Conservation (phyloP, 2,888 invertebrate genomes). For the Chymomyza procnemis region DNA sequence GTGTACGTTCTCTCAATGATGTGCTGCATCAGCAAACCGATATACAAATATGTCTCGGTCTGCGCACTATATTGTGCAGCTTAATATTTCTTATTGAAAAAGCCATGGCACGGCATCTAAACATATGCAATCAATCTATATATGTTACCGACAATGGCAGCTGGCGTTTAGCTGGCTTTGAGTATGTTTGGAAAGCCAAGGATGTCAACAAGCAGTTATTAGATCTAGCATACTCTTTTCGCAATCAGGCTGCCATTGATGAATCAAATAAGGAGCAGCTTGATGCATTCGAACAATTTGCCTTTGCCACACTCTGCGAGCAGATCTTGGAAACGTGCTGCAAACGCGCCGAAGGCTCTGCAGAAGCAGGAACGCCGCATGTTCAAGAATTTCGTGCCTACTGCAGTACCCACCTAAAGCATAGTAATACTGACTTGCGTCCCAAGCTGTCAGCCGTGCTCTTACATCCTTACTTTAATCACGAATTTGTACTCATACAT, state of each 20-base stretch:
- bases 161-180: constrained; percentile 93
- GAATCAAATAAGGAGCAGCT: constrained; percentile 78
- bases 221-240: constrained; percentile 83
- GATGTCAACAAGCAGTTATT: constrained; percentile 84
- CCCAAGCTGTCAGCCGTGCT: constrained; percentile 84
- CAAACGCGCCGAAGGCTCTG: constrained; percentile 64
- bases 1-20: constrained; percentile 86
- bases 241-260: constrained; percentile 86
- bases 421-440: constrained; percentile 82
- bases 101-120: constrained; percentile 89
- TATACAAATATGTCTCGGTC: constrained; percentile 90
- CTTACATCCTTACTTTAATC: constrained; percentile 88
- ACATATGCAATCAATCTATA: constrained; percentile 87
- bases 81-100: constrained; percentile 90
- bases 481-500: constrained; percentile 90
- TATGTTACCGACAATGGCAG: constrained; percentile 90
- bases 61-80: constrained; percentile 89
- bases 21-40: constrained; percentile 84
- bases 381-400: constrained; percentile 85
- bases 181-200: constrained; percentile 85
- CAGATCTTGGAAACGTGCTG: constrained; percentile 81
- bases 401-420: constrained; percentile 85
- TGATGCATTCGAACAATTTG: constrained; percentile 85
- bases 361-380: constrained; percentile 85
- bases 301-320: constrained; percentile 86